These are phyloP conservation scores for Brachyistius frenatus DNA, from an alignment of 2,113 vertebrate species.

Conservation along the genomic window DNA sequence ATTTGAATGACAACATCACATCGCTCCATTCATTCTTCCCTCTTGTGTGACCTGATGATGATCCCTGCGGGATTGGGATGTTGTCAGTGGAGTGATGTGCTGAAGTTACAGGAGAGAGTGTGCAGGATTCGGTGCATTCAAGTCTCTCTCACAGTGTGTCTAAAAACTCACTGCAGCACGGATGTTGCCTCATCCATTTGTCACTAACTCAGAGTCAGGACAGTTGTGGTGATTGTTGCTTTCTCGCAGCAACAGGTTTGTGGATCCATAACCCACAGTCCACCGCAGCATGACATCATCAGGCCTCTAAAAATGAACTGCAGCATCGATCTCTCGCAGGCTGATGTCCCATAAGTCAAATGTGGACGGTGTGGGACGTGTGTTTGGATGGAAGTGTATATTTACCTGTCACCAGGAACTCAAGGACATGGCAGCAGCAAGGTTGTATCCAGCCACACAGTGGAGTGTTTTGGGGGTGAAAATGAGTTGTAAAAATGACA, in stretches of 20 bases:
- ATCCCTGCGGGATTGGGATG: constrained; percentile 68
- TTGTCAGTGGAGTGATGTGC: constrained; percentile 52
- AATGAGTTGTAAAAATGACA: constrained; percentile 82
- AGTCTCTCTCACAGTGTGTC: constrained; percentile 27
- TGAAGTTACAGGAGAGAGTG: constrained; percentile 48
- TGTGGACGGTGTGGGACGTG: constrained; percentile 61
- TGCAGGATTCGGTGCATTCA: constrained; percentile 11
- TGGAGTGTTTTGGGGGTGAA: constrained; percentile 70
- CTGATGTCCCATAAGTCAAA: constrained; percentile 76
- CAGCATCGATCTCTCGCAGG: constrained; percentile 69
- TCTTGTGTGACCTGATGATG: constrained; percentile 63
- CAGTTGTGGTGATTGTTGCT: constrained; percentile 2
- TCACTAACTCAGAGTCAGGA: constrained; percentile 1
- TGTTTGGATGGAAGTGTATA: constrained; percentile 78
- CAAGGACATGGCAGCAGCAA: constrained; percentile 68
- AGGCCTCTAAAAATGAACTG: constrained; percentile 73
- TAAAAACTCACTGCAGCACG: constrained; percentile 12
- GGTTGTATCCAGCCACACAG: constrained; percentile 61
- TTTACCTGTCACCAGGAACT: constrained; percentile 77
- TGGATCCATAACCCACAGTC: constrained; percentile 43
- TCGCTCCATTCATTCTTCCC: constrained; percentile 68
- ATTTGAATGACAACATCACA: constrained; percentile 79
- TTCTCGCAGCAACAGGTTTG: constrained; percentile 67
- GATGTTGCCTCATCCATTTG: constrained; percentile 2
- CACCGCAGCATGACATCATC: constrained; percentile 74